These are phyloP conservation scores for Nephila pilipes DNA, from an alignment of 1,140 invertebrate genomes.

Conservation along the genomic window DNA sequence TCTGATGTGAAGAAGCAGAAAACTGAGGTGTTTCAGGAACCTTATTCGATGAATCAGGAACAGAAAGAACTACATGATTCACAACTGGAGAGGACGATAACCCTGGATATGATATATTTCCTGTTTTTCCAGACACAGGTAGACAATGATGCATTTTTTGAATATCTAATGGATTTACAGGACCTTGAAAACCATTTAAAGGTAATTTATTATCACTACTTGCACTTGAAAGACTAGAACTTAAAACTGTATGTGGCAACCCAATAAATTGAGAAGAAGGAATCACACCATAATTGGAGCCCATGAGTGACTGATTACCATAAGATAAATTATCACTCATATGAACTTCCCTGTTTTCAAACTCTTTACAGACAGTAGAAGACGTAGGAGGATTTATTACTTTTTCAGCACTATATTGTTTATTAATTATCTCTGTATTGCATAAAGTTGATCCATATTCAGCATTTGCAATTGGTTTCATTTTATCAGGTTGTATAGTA, in stretches of 20 bases:
- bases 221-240: not conserved
- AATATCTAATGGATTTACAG: not conserved
- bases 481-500: not conserved
- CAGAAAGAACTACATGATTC: conserved; percentile 7
- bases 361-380: not conserved
- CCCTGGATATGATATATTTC: conserved; percentile 10
- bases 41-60: not conserved
- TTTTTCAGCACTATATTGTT: not conserved
- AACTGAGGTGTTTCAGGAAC: not conserved
- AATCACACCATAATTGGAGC: not conserved
- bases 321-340: not conserved
- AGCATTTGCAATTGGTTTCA: not conserved
- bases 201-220: conserved; percentile 12
- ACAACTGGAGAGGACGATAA: not conserved
- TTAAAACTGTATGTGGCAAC: not conserved
- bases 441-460: not conserved
- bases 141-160: conserved; percentile 2
- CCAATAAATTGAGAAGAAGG: not conserved
- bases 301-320: not conserved
- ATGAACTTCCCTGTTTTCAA: conserved; percentile 6
- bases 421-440: not conserved
- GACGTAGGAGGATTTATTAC: not conserved
- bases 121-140: not conserved
- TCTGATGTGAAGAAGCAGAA: not conserved
- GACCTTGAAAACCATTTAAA: conserved; percentile 19